Base-by-base conservation (phyloP, 2,797 vertebrate genomes). In the Oryzias sinensis region DNA sequence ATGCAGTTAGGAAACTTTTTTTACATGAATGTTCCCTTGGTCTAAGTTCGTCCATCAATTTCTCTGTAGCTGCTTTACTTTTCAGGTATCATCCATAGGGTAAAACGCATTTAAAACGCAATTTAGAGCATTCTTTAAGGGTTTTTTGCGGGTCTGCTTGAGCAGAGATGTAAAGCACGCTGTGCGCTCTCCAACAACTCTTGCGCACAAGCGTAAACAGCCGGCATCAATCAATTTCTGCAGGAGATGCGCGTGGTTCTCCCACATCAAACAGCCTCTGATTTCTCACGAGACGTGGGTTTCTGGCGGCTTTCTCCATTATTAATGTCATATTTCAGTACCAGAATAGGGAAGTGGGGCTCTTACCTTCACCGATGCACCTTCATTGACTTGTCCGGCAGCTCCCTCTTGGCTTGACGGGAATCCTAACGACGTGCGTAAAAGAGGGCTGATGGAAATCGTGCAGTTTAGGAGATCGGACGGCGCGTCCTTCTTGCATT, bases 361-460 rank as follows among this genome's bases (percentile, higher is more conserved):
- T 82, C 91, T 91, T 89, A 93, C 92, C 90, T 90, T 88, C 75
- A 88, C 75, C 68, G 82, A 73, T 59, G 77, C 76, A 29, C 80
- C 82, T 78, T 90, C 84, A 88, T 88, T 59, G 80, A 86, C 76
- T 71, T 77, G 76, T 58, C 66, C 70, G 27, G 75, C 68, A 69
- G 77, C 76, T 90, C 82, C 82, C 72, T 67, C 70, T 59, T 59
- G 79, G 70, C 54, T 68, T 81, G 80, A 71, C 77, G 80, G 80
- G 83, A 83, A 79, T 88, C 87, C 89, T 55, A 77, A 72, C 59
- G 82, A 83, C 62, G 70, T 59, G 78, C 68, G 76, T 67, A 54
- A 74, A 11, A 37, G 33, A 13, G 74, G 59, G 65, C 62, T 68
- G 77, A 62, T 68, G 79, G 72, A 68, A 68, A 73, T 79, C 62